These are phyloP conservation scores for Amphimedon queenslandica DNA, from an alignment of 37 sponge, comb jelly and placozoan genomes.

Conservation along the genomic window DNA sequence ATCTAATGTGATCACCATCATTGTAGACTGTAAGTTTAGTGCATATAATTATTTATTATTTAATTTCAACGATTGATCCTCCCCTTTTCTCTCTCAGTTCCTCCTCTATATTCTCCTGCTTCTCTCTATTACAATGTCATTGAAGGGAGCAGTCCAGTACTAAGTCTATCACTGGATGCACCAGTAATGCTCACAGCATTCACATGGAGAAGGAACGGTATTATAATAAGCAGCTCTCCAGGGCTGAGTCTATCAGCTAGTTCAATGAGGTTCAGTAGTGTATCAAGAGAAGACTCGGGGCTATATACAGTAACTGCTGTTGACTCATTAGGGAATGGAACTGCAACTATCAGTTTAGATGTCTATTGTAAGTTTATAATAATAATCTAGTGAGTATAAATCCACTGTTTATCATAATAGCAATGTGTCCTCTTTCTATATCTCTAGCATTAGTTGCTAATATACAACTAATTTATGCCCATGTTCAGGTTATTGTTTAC, in stretches of 20 bases:
- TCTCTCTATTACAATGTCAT: not conserved
- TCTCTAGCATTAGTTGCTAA: too few relatives aligned
- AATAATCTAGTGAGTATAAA: too few relatives aligned
- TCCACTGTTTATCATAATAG: too few relatives aligned
- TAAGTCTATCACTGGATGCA: not conserved
- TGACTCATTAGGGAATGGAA: not conserved
- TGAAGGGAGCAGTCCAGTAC: not conserved
- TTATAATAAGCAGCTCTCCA: not conserved
- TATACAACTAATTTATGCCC: too few relatives aligned
- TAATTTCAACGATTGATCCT: too few relatives aligned
- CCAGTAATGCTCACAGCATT: not conserved
- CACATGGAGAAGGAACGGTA: not conserved
- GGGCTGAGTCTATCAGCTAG: not conserved
- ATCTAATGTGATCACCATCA: too few relatives aligned
- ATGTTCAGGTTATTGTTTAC: too few relatives aligned
- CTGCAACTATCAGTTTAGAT: not conserved
- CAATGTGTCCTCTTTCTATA: too few relatives aligned
- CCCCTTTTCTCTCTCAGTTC: not conserved
- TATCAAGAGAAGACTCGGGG: not conserved
- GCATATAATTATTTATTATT: too few relatives aligned
- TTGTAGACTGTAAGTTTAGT: too few relatives aligned
- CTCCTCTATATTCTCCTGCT: constrained; percentile 5
- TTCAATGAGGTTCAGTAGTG: not conserved
- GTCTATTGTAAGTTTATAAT: constrained; percentile 2
- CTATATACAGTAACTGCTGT: not conserved